phyloP scores from a whole-genome alignment of 2,888 invertebrate species.

The Cactoblastis cactorum region DNA sequence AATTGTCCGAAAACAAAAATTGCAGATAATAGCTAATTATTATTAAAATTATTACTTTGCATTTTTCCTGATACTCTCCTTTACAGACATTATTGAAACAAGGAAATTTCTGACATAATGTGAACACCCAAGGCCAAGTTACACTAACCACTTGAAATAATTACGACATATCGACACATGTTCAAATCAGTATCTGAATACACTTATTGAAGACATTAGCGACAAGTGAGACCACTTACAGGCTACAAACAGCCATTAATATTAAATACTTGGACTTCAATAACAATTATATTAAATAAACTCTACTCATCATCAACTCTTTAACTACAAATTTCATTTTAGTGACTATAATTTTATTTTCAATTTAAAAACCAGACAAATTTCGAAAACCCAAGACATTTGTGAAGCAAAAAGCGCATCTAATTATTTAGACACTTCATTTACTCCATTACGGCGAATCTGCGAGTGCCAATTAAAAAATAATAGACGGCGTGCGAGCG shows the following conservation, averaged over 20 bases:
- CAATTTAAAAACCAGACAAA: not conserved
- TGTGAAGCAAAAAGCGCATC: slow-evolving; percentile 55
- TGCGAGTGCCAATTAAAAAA: slow-evolving; percentile 76
- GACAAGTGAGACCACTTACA: slow-evolving; percentile 20
- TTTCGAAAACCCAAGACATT: slow-evolving; percentile 13
- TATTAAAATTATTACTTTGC: no score
- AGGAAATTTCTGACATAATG: not conserved
- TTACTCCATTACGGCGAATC: slow-evolving; percentile 71
- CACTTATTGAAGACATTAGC: slow-evolving; percentile 12
- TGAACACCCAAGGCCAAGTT: not conserved
- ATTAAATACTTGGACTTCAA: not conserved
- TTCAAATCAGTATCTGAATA: slow-evolving; percentile 1
- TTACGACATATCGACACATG: not conserved
- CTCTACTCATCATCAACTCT: not conserved
- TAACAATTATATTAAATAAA: not conserved
- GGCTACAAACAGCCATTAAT: slow-evolving; percentile 5
- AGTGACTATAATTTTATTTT: not conserved
- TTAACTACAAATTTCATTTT: not conserved
- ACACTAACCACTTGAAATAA: slow-evolving; percentile 9
- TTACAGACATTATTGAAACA: no score
- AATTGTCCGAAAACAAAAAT: no score
- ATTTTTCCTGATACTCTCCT: no score
- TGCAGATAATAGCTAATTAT: no score
- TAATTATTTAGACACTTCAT: slow-evolving; percentile 75
- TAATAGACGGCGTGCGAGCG: slow-evolving; percentile 64